Evolutionary conservation across 2,888 invertebrate genomes (phyloP).

Genomic region (Patella depressa): DNA sequence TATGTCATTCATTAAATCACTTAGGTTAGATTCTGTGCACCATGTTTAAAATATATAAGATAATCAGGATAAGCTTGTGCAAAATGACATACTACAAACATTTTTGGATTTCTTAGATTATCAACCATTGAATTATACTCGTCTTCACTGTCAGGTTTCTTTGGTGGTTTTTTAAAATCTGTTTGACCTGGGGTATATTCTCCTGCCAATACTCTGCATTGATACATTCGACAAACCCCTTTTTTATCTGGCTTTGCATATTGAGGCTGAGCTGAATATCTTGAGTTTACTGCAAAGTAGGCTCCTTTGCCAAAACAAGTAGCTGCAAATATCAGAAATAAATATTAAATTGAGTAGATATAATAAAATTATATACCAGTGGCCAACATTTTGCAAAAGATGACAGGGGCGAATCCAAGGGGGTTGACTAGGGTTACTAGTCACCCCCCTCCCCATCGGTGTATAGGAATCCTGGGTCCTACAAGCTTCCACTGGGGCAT

Average conservation of each 20-base stretch:
- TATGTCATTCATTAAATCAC: too few relatives aligned
- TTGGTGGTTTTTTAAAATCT: conserved; percentile 49
- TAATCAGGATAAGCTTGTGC: conserved; percentile 65
- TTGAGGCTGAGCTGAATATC: conserved; percentile 42
- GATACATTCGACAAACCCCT: conserved; percentile 50
- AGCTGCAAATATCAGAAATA: conserved; percentile 43
- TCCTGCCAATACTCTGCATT: conserved; percentile 55
- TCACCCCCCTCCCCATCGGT: too few relatives aligned
- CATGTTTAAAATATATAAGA: conserved; percentile 38
- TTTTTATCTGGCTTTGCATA: conserved; percentile 40
- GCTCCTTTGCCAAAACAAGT: conserved; percentile 62
- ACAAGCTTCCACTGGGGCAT: too few relatives aligned
- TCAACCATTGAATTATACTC: conserved; percentile 61
- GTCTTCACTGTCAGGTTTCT: conserved; percentile 25
- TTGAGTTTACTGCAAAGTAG: conserved; percentile 59
- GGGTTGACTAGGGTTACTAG: too few relatives aligned
- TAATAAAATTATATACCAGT: too few relatives aligned
- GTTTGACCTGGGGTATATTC: conserved; percentile 40
- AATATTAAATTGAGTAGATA: too few relatives aligned
- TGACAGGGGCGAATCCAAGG: too few relatives aligned
- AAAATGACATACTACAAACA: conserved; percentile 66
- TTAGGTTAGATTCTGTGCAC: too few relatives aligned
- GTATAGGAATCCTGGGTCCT: too few relatives aligned
- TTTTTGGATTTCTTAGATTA: conserved; percentile 39
- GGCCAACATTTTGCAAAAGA: too few relatives aligned